Evolutionary conservation across 2,113 vertebrate species (phyloP), one percentile per base, ranked within the genome.

Genomic region (Rhinoderma darwinii): DNA sequence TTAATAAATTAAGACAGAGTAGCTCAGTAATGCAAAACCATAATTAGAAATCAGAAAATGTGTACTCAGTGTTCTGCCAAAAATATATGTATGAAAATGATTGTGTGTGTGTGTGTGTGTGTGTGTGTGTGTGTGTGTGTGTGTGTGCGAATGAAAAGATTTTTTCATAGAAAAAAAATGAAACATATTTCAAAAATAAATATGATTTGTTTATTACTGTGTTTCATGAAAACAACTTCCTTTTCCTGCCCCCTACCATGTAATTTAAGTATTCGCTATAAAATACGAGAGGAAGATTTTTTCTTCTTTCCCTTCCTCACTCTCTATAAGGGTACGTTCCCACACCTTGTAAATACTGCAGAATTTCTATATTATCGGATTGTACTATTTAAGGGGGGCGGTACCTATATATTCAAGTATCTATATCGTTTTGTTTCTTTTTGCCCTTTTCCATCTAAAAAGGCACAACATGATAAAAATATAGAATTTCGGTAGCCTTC

Each of bases 1-100:
- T 87, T 87, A 87, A 87, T 87, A 87, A 87, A 87, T 87, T 87
- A 87, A 82, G 85, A 54, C 68, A 81, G 85, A 82, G 85, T 73
- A 81, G 85, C 66, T 73, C 51, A 82, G 85, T 66, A 86, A 80
- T 86, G 76, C 63, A 82, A 87, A 87, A 87, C 78, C 85, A 82
- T 87, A 87, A 87, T 87, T 87, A 87, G 85, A 87, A 87, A 82
- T 87, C 63, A 74, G 77, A 87, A 82, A 59, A 87, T 82, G 85
- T 82, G 85, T 73, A 82, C 85, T 59, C 63, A 56, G 68, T 87
- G 85, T 87, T 87, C 85, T 87, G 85, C 85, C 85, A 87, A 87
- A 85, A 87, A 87, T 87, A 87, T 87, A 82, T 87, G 66, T 87
- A 87, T 81, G 41, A 81, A 81, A 87, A 87, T 30, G 77, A 70